Conservation (phyloP, 2,113 vertebrate species). For the Sigmodon hispidus region DNA sequence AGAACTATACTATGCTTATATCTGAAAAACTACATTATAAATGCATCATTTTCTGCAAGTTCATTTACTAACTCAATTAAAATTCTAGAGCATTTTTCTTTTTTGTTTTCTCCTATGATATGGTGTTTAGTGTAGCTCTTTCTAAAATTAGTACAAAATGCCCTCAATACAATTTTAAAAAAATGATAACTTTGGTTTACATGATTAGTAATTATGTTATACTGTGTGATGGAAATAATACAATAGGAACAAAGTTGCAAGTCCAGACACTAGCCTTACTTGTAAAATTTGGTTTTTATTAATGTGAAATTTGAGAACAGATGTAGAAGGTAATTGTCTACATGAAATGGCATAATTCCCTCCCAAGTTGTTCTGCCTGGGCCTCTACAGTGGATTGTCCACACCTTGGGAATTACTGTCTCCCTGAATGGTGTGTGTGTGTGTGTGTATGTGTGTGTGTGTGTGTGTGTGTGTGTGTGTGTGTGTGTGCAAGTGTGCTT, state of each 20-base stretch:
- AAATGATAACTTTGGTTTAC: neutral
- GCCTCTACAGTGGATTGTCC: neutral
- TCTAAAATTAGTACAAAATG: neutral
- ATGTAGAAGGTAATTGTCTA: neutral
- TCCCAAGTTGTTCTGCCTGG: neutral
- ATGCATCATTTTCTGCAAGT: neutral
- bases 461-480: neutral
- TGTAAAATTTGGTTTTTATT: neutral
- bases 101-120: neutral
- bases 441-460: neutral
- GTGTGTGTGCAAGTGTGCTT: neutral
- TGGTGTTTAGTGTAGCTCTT: neutral
- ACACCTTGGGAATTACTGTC: neutral
- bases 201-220: neutral
- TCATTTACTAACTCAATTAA: neutral
- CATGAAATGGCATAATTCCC: no score
- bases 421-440: neutral
- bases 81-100: neutral
- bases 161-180: neutral
- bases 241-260: neutral
- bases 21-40: neutral
- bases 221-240: neutral
- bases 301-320: neutral
- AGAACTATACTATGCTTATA: neutral
- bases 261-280: neutral